Conservation (phyloP, 2,113 vertebrate species). For the Proterorhinus semilunaris region DNA sequence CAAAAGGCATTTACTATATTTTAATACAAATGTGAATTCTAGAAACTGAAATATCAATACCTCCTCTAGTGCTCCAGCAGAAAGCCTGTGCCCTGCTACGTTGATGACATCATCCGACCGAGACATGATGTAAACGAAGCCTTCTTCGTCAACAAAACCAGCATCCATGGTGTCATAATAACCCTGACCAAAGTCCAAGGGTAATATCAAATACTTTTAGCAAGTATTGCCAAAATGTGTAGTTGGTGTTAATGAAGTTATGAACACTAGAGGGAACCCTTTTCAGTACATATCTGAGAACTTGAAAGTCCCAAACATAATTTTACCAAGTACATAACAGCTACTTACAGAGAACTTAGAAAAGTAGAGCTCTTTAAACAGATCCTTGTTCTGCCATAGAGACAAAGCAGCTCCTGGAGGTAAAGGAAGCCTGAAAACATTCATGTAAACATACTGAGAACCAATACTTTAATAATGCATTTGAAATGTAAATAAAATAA, state of each 20-base stretch:
- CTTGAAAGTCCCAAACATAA: neutral
- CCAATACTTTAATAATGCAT: too few species aligned
- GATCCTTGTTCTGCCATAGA: conserved; percentile 89
- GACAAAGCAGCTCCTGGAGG: conserved; percentile 89
- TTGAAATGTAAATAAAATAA: too few species aligned
- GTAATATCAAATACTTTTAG: neutral
- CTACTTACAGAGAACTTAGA: conserved; percentile 89
- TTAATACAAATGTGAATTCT: neutral
- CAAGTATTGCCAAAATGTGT: neutral
- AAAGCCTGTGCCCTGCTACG: conserved; percentile 94
- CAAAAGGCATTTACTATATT: conserved; percentile 27
- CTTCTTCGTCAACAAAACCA: conserved; percentile 89
- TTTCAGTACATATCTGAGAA: neutral
- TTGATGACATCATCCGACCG: conserved; percentile 97
- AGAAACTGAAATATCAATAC: conserved; percentile 59
- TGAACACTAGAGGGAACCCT: conserved; percentile 59
- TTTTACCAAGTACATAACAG: neutral
- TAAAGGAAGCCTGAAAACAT: conserved; percentile 76
- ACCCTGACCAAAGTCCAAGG: conserved; percentile 74
- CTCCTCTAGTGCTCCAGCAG: conserved; percentile 93
- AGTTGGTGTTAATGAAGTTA: neutral
- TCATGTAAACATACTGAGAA: too few species aligned
- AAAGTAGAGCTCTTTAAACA: conserved; percentile 90
- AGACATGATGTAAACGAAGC: conserved; percentile 92
- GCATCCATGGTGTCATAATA: conserved; percentile 98